phyloP scores from a whole-genome alignment of 2,888 invertebrate genomes.

The Eilema caniola region DNA sequence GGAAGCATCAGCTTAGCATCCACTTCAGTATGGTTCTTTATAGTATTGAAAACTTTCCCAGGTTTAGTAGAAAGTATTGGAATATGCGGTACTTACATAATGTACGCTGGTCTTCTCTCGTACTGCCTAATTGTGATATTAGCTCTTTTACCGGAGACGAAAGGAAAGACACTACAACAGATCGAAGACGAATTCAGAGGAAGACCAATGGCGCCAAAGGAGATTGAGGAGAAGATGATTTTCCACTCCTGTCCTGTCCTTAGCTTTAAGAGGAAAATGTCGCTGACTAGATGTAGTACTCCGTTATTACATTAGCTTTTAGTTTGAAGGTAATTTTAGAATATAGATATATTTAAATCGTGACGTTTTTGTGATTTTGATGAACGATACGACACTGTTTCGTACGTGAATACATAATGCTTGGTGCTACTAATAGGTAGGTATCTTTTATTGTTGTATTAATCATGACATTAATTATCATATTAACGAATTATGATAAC shows the following conservation, averaged over 20 bases:
- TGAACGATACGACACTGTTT: not conserved
- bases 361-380: slow-evolving; percentile 22
- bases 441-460: not conserved
- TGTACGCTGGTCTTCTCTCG: slow-evolving; percentile 85
- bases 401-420: not conserved
- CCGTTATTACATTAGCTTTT: slow-evolving; percentile 55
- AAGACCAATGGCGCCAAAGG: slow-evolving; percentile 58
- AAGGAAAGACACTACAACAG: slow-evolving; percentile 88
- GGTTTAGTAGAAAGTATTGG: slow-evolving; percentile 81
- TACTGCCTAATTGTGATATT: slow-evolving; percentile 84
- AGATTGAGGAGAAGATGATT: slow-evolving; percentile 62
- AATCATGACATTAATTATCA: slow-evolving; percentile 25
- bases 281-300: slow-evolving; percentile 59
- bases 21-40: slow-evolving; percentile 86
- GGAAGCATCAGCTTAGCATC: slow-evolving; percentile 87
- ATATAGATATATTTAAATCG: slow-evolving; percentile 28
- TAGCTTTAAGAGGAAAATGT: slow-evolving; percentile 63
- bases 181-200: slow-evolving; percentile 87
- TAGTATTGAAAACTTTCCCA: slow-evolving; percentile 88
- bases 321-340: slow-evolving; percentile 20
- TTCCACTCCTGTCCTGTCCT: slow-evolving; percentile 62
- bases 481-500: slow-evolving; percentile 1
- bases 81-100: slow-evolving; percentile 84
- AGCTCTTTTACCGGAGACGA: slow-evolving; percentile 88
- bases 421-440: not conserved